These are phyloP conservation scores for Telenomus remus DNA, from an alignment of 1,140 invertebrate genomes.

Conservation along the genomic window DNA sequence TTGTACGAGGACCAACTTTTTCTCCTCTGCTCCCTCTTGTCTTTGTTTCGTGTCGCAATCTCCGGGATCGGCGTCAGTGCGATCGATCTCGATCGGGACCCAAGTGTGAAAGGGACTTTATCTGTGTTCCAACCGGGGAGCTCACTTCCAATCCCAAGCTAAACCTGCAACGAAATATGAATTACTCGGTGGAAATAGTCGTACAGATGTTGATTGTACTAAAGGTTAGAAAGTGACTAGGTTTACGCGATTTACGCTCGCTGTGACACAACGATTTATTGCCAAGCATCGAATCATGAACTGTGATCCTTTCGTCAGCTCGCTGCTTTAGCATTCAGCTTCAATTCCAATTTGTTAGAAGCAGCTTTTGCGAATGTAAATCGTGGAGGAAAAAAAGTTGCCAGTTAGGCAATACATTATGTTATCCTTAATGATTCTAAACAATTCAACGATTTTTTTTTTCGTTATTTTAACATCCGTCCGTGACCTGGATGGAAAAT, in stretches of 20 bases:
- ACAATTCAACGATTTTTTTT: neutral
- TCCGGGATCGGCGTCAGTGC: constrained; percentile 32
- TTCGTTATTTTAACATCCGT: neutral
- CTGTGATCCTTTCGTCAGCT: constrained; percentile 29
- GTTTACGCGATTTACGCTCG: constrained; percentile 13
- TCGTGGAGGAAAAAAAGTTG: neutral
- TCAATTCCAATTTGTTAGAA: constrained; percentile 19
- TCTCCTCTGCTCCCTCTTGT: neutral
- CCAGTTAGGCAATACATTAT: constrained; percentile 12
- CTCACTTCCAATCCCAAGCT: constrained; percentile 2
- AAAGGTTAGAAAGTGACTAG: constrained; percentile 40
- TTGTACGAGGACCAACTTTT: neutral
- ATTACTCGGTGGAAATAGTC: constrained; percentile 11
- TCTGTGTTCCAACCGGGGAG: constrained; percentile 19
- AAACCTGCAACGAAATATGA: constrained; percentile 35
- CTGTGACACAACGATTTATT: constrained; percentile 21
- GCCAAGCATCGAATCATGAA: constrained; percentile 23
- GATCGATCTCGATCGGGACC: constrained; percentile 48
- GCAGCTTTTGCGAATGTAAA: neutral
- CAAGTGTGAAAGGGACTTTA: constrained; percentile 54
- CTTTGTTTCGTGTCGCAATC: constrained; percentile 41
- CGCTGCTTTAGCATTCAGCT: constrained; percentile 6
- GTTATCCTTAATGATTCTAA: neutral
- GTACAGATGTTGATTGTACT: constrained; percentile 13
- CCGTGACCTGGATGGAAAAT: neutral